Evolutionary conservation across 1,140 invertebrate species (phyloP), one percentile per base, ranked within the genome.

Genomic region (Eueides isabella): DNA sequence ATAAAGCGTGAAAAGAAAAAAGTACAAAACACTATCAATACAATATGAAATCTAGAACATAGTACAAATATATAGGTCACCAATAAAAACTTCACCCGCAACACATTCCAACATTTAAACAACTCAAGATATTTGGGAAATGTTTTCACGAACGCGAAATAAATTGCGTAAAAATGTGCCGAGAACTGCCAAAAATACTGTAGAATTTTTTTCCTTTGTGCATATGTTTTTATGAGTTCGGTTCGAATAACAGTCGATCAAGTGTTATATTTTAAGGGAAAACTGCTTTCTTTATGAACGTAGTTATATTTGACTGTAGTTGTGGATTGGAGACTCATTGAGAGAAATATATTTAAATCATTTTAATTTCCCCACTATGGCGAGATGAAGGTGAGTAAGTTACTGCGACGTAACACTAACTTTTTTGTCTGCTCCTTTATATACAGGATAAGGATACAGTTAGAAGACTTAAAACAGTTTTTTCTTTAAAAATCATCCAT

Each of bases 201-300:
- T 6, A 19, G 41, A 16, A n/a, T 16, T 44, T 16, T 44, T n/a
- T 7, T 5, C 41, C 5, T 19, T 14, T n/a, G n/a, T n/a, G n/a
- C n/a, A 44, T 44, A 19, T 4, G 41, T 44, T 44, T 31, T 44
- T 38, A 44, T 44, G 41, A 44, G 41, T 44, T 44, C 41, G 41
- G 41, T 48, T 74, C 72, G 26, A 44, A 69, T 74, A 70, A 71
- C 72, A 71, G 65, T 74, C 72, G 35, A 74, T 74, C 72, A 71
- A 77, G 65, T 77, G 65, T 71, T 72, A 74, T 71, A 77, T 77
- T 77, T 74, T 68, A 64, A 55, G 38, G 33, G 61, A 44, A 64
- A 61, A 72, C 68, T 66, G 62, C 63, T 67, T 44, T 6, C 14
- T 5, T 16, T 62, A n/a, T n/a, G 16, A 16, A n/a, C 16, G 38